Evolutionary conservation across 1,140 invertebrate genomes (phyloP), one percentile per base, ranked within the genome.

Genomic region (Planococcus citri): DNA sequence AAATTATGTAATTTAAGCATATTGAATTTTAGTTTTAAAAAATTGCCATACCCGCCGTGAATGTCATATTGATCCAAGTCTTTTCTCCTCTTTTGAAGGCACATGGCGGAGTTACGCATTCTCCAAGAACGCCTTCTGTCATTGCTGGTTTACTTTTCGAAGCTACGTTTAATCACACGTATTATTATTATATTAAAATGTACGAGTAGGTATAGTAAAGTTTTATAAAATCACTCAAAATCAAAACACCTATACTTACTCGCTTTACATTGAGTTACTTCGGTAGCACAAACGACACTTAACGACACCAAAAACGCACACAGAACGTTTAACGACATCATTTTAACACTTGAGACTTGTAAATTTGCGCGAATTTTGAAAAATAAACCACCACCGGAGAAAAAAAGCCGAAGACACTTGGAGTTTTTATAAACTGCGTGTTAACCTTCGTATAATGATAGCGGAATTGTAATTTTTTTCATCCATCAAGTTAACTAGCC

Each of bases 341-440:
- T 51, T 6, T 51, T 51, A 14, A 20, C 12, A n/a, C 17, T 51
- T 51, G 12, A 9, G 2, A 51, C 41, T 3, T 9, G 10, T 51
- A 51, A 14, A 20, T 9, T 51, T 3, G 41, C 41, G 41, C 10
- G 17, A 51, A 20, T 17, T 51, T 51, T 51, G n/a, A 51, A 51
- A 51, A 51, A 9, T 17, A 37, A 37, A 37, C 33, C 17, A 17
- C 17, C 41, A 51, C 4, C 17, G 41, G 41, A 51, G 17, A 33
- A 33, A 33, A 33, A 33, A 33, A 33, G 29, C 4, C 29, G 12
- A 12, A 12, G 12, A 33, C 29, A 33, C 29, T 33, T 51, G 12
- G 41, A 14, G 41, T 51, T 51, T 51, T 51, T 51, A 51, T 51
- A 51, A 51, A n/a, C 41, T 51, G n/a, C 41, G 41, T 51, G 41